Base-by-base conservation (phyloP, 1,140 invertebrate species). In the Stegodyphus dumicola region DNA sequence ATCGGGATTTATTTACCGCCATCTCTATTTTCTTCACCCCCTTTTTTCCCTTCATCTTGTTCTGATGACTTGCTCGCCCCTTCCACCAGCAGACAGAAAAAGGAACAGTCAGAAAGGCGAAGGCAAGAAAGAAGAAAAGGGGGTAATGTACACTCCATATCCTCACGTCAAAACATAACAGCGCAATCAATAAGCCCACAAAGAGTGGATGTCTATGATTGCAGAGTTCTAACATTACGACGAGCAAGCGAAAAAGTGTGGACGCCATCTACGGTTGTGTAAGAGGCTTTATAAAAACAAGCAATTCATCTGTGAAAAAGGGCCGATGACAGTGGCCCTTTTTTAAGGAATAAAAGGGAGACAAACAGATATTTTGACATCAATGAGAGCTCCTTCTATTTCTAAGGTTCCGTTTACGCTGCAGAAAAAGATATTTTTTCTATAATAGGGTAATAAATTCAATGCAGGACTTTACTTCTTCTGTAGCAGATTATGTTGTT, bases 251-350 rank as follows among this genome's bases (percentile, higher is more conserved):
- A 1, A 33, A 33, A 33, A 11, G 9, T 60, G 9, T 18, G 10
- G 56, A 17, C 15, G 51, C 17, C 9, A 60, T 60, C 9, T 11
- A 60, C 9, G 56, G 56, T 9, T 60, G 56, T n/a, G 11, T 33
- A 49, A 48, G 52, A 76, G 49, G 33, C 64, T 52, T 81, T 81
- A 81, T 71, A 73, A 81, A 81, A 81, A 81, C 78, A 81, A 81
- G 78, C 78, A 81, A 81, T 81, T 73, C 78, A 81, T 73, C 78
- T 81, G 78, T 81, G 78, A 81, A 81, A 81, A 81, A 60, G 56
- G 69, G 78, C 69, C 18, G 13, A 56, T 17, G 56, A 49, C 51
- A 67, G 64, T 17, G 48, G 66, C 49, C 65, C 66, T 48, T 48
- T 48, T 18, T 1, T 56, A 48, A 70, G 6, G n/a, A 52, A 70